phyloP scores from a whole-genome alignment of 2,797 vertebrate genomes.

The Nothura maculosa region DNA sequence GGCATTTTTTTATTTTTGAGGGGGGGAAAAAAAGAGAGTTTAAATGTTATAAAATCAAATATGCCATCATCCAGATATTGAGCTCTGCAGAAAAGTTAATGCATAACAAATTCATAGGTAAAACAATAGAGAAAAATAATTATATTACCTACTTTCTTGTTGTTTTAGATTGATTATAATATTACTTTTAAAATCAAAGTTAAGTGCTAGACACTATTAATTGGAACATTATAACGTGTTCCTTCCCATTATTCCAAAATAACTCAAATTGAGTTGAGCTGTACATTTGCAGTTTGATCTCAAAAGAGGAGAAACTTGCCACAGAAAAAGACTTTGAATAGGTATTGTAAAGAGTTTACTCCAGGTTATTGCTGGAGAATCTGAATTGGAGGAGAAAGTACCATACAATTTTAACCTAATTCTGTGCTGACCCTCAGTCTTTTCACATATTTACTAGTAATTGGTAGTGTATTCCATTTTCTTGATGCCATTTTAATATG shows the following conservation, averaged over 20 bases:
- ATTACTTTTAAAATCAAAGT: not conserved
- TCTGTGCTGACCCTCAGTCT: not conserved
- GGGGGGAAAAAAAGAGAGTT: not conserved
- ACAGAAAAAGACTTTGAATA: rapidly evolving
- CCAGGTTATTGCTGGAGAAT: not conserved
- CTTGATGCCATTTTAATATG: not conserved
- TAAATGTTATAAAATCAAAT: not conserved
- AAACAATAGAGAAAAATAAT: not conserved
- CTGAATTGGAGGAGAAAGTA: not conserved
- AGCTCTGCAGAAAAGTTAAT: not conserved
- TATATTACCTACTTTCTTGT: not conserved
- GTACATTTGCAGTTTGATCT: not conserved
- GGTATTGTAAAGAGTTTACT: not conserved
- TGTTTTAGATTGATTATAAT: not conserved
- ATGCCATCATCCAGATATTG: not conserved
- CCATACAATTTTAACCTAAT: not conserved
- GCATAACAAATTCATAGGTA: not conserved
- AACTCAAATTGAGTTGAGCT: not conserved
- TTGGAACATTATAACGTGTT: not conserved
- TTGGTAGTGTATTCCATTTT: not conserved
- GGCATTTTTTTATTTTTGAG: not conserved
- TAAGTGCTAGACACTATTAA: not conserved
- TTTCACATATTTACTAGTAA: not conserved
- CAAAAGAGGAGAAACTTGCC: not conserved
- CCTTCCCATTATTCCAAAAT: not conserved